A percentile compares a stretch with the other conserved stretches of the same genome.
These are phyloP conservation scores for Sebastes schlegelii DNA, from an alignment of 2,113 vertebrate genomes.

Conservation along the genomic window DNA sequence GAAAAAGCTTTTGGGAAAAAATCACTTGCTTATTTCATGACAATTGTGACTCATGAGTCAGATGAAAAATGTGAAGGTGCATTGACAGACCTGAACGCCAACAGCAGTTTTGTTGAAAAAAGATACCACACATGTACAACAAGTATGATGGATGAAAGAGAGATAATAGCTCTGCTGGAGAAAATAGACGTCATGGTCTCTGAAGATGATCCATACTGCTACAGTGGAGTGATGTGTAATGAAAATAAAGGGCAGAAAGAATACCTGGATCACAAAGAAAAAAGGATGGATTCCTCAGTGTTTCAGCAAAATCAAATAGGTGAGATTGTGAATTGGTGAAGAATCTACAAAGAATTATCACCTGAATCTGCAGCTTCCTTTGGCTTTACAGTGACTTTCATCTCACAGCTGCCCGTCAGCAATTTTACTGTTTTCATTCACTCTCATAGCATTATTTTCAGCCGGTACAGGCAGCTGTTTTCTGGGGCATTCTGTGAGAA, in stretches of 20 bases:
- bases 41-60: slow-evolving; percentile 39
- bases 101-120: slow-evolving; percentile 28
- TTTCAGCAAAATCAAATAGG: slow-evolving; percentile 12
- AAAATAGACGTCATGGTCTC: slow-evolving; percentile 52
- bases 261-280: not conserved
- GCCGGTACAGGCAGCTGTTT: too few relatives aligned
- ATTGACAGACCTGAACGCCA: slow-evolving; percentile 24
- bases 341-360: too few relatives aligned
- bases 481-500: too few relatives aligned
- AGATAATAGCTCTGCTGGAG: slow-evolving; percentile 34
- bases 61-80: slow-evolving; percentile 37
- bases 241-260: not conserved
- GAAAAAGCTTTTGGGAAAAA: slow-evolving; percentile 38
- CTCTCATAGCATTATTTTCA: too few relatives aligned
- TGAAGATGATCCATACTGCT: slow-evolving; percentile 1
- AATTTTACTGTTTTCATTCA: too few relatives aligned
- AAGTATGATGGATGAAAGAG: slow-evolving; percentile 22
- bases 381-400: too few relatives aligned
- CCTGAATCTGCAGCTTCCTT: too few relatives aligned
- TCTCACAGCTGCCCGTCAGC: too few relatives aligned
- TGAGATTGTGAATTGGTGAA: slow-evolving; percentile 10
- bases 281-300: not conserved
- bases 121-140: slow-evolving; percentile 39
- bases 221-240: not conserved
- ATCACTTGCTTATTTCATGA: slow-evolving; percentile 32